Conservation (phyloP, 2,113 vertebrate genomes). For the Gulo gulo region DNA sequence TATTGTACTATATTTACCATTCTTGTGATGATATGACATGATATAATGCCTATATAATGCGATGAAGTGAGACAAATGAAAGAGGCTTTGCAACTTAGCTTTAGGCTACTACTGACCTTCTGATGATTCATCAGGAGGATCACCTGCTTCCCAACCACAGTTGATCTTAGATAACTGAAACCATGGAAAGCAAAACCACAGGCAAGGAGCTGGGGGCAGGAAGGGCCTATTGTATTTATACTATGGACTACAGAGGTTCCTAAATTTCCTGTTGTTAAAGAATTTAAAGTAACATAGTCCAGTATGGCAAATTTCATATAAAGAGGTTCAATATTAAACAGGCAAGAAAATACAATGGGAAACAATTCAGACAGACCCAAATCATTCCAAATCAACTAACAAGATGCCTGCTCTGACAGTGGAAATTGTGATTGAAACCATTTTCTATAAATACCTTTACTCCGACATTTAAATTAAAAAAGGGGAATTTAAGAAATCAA, state of each 20-base stretch:
- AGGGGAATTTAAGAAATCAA: not conserved
- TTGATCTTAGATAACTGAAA: not conserved
- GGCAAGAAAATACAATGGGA: not conserved
- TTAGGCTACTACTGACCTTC: not conserved
- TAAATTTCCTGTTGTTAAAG: not conserved
- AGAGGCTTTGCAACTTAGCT: not conserved
- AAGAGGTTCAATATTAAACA: not conserved
- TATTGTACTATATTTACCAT: not conserved
- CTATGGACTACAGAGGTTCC: not conserved
- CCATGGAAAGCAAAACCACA: not conserved
- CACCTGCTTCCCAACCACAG: not conserved
- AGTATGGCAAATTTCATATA: not conserved
- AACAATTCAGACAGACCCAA: not conserved
- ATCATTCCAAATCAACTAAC: constrained; percentile 27
- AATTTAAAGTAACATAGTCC: not conserved
- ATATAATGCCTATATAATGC: not conserved
- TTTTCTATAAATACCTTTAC: constrained; percentile 21
- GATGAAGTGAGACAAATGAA: not conserved
- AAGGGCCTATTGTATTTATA: not conserved
- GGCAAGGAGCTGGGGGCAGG: not conserved
- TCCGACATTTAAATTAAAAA: constrained; percentile 9
- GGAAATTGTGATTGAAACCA: not conserved
- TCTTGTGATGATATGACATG: not conserved
- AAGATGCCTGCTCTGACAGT: not conserved
- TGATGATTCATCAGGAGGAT: not conserved